Evolutionary conservation across 2,113 vertebrate species (phyloP).

Genomic region (Gracilinanus agilis): DNA sequence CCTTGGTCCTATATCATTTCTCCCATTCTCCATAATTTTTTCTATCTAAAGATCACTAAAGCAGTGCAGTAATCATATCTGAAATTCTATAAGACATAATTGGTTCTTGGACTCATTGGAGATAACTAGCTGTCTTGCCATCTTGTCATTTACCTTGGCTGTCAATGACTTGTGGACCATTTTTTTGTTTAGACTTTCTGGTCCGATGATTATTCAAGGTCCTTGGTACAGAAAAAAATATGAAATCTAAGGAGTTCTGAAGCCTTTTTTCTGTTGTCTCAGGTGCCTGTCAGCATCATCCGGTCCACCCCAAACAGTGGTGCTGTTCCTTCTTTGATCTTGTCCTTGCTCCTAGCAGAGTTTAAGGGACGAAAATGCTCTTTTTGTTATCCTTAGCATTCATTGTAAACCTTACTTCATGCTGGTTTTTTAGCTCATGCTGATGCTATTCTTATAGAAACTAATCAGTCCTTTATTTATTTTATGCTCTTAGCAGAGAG

Average conservation of each 20-base stretch:
- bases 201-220: neutral
- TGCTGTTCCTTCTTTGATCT: neutral
- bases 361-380: neutral
- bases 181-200: neutral
- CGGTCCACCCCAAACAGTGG: neutral
- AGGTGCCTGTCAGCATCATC: neutral
- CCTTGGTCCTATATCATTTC: neutral
- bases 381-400: neutral
- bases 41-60: neutral
- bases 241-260: neutral
- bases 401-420: neutral
- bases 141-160: neutral
- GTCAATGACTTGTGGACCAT: neutral
- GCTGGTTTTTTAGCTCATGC: neutral
- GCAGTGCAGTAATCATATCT: neutral
- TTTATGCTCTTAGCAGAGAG: neutral
- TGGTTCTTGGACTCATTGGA: neutral
- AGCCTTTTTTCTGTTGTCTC: neutral
- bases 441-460: neutral
- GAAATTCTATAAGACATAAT: neutral
- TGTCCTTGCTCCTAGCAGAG: neutral
- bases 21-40: neutral
- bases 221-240: neutral
- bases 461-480: neutral
- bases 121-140: neutral